Base-by-base conservation (phyloP, 2,113 vertebrate genomes). In the Sylvia atricapilla region DNA sequence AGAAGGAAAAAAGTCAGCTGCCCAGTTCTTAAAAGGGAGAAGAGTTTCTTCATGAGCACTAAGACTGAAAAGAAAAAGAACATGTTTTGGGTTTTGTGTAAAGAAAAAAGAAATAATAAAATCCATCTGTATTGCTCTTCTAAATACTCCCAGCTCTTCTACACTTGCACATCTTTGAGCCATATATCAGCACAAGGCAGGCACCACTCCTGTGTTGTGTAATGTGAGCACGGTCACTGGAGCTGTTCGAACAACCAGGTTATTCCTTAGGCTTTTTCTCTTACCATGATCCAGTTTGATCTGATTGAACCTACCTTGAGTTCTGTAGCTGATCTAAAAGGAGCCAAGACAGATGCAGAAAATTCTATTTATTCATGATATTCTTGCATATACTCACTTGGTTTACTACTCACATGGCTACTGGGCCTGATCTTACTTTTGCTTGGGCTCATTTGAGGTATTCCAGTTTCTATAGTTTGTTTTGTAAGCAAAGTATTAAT, bases 201-300 rank as follows among this genome's bases (percentile, higher is more conserved):
- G 76, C 72, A 75, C 80, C 79, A 47, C 18, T 49, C 28, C 68
- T 66, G 56, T 22, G 27, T 8, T 0, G 0, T 19, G 37, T 31
- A 90, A 84, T 3, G 6, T 52, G 90, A 76, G 41, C 66, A 67
- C 3, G 11, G 16, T 67, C 83, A 75, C 87, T 78, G 52, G 58
- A 90, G 82, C 75, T 90, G 68, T 43, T 93, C 84, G 78, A 74
- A 74, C 24, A 56, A 77, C 3, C 6, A 81, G 30, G 35, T 47
- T 62, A 63, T 20, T 81, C 73, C 84, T 89, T n/a, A 58, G 8
- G 68, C 50, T 78, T 96, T 87, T 87, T 39, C 67, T 93, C 79
- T 87, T 30, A 56, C 22, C 6, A 0, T 84, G 73, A 84, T 55
- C 53, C 23, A 22, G 24, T 69, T 68, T 90, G 55, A 66, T 78